Conservation (phyloP, 2,113 vertebrate genomes). For the Catharus bicknelli region DNA sequence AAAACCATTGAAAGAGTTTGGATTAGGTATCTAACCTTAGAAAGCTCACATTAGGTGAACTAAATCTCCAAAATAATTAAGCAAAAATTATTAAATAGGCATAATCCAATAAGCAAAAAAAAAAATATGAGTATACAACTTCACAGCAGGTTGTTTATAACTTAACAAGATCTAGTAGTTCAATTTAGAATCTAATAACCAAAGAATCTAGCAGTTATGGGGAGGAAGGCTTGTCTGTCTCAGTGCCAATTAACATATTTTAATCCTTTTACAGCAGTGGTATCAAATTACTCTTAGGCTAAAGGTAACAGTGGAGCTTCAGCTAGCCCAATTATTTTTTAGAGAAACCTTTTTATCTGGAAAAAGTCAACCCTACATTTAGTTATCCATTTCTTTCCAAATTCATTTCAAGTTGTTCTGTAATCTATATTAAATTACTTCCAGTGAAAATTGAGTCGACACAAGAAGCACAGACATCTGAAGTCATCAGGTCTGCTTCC, state of each 20-base stretch:
- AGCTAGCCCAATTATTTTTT: not conserved
- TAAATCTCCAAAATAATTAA: not conserved
- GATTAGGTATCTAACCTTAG: not conserved
- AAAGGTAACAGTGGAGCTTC: not conserved
- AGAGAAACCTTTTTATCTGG: not conserved
- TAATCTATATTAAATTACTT: conserved; percentile 16
- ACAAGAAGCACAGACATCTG: not conserved
- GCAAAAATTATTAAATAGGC: not conserved
- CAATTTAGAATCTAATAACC: not conserved
- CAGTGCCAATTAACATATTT: not conserved
- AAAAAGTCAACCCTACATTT: not conserved
- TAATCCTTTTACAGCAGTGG: not conserved
- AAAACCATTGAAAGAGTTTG: accelerated
- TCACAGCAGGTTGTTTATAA: not conserved
- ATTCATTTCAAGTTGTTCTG: not conserved
- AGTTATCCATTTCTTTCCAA: not conserved
- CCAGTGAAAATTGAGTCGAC: not conserved
- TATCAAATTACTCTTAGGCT: not conserved
- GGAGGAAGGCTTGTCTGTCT: not conserved
- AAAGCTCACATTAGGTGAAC: not conserved
- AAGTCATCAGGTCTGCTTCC: conserved; percentile 35
- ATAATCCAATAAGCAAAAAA: not conserved
- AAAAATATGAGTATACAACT: not conserved
- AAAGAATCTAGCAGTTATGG: not conserved
- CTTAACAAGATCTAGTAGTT: not conserved